phyloP scores from a whole-genome alignment of 2,113 vertebrate genomes.

The Eolophus roseicapilla region DNA sequence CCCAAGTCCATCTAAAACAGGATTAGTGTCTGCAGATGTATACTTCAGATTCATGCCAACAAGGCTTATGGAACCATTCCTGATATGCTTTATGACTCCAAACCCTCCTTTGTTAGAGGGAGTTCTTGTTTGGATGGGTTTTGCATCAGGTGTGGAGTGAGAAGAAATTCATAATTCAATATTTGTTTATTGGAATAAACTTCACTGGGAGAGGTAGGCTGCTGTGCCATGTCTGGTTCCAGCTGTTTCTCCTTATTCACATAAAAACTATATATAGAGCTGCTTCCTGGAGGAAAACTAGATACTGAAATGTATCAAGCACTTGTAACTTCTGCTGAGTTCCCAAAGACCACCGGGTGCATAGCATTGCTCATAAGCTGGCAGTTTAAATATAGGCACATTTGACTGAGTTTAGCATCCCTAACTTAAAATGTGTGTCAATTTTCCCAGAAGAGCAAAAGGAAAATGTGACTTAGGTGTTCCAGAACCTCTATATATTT shows the following conservation, averaged over 20 bases:
- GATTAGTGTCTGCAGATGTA: neutral
- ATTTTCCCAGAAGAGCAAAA: neutral
- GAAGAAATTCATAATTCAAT: neutral
- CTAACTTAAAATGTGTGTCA: neutral
- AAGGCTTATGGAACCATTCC: neutral
- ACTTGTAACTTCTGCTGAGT: neutral
- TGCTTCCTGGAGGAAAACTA: neutral
- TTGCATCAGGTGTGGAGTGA: neutral
- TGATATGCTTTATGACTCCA: neutral
- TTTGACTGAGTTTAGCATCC: neutral
- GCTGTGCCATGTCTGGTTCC: neutral
- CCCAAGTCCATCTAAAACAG: neutral
- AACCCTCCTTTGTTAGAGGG: neutral
- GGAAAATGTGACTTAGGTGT: neutral
- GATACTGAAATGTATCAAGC: neutral
- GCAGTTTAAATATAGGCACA: neutral
- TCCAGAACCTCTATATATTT: neutral
- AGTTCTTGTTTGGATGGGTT: neutral
- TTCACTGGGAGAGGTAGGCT: neutral
- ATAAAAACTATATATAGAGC: neutral
- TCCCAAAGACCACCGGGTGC: neutral
- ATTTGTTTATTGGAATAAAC: neutral
- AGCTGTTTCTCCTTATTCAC: neutral
- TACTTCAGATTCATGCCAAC: neutral
- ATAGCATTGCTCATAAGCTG: neutral